phyloP scores from a whole-genome alignment of 2,888 invertebrate species.

The Drosophila borborema region DNA sequence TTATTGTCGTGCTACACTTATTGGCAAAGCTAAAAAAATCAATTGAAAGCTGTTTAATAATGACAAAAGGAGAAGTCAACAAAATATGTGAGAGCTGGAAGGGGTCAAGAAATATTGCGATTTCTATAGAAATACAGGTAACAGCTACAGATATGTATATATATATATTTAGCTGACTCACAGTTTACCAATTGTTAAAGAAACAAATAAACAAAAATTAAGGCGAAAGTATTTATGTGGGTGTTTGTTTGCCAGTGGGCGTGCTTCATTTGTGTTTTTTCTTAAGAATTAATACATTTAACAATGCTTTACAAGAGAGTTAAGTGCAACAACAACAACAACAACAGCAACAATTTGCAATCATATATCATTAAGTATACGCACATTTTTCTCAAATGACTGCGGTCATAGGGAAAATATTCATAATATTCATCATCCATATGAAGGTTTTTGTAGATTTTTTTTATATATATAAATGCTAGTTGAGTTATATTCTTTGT shows the following conservation, averaged over 20 bases:
- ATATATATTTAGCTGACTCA: slow-evolving; percentile 37
- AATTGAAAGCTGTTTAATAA: slow-evolving; percentile 6
- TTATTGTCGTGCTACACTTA: slow-evolving; percentile 22
- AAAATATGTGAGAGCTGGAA: slow-evolving; percentile 11
- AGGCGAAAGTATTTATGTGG: slow-evolving; percentile 47
- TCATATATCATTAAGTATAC: slow-evolving; percentile 62
- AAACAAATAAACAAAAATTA: not conserved
- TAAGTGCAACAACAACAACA: slow-evolving; percentile 35
- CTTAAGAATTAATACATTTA: slow-evolving; percentile 45
- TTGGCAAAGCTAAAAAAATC: slow-evolving; percentile 15
- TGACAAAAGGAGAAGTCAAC: slow-evolving; percentile 23
- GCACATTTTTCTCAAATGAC: slow-evolving; percentile 83
- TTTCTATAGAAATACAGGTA: slow-evolving; percentile 37
- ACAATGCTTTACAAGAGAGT: slow-evolving; percentile 45
- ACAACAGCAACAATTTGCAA: slow-evolving; percentile 21
- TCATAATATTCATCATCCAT: slow-evolving; percentile 84
- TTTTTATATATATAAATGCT: not conserved
- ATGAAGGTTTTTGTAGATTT: slow-evolving; percentile 32
- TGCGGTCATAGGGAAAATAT: slow-evolving; percentile 82
- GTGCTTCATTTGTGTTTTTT: slow-evolving; percentile 37
- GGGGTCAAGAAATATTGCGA: slow-evolving; percentile 32
- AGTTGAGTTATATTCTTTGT: not conserved
- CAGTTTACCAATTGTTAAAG: slow-evolving; percentile 13
- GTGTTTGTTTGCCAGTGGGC: slow-evolving; percentile 28
- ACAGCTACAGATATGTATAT: slow-evolving; percentile 5